Evolutionary conservation across 2,888 invertebrate species (phyloP).

Genomic region (Megalurothrips usitatus): DNA sequence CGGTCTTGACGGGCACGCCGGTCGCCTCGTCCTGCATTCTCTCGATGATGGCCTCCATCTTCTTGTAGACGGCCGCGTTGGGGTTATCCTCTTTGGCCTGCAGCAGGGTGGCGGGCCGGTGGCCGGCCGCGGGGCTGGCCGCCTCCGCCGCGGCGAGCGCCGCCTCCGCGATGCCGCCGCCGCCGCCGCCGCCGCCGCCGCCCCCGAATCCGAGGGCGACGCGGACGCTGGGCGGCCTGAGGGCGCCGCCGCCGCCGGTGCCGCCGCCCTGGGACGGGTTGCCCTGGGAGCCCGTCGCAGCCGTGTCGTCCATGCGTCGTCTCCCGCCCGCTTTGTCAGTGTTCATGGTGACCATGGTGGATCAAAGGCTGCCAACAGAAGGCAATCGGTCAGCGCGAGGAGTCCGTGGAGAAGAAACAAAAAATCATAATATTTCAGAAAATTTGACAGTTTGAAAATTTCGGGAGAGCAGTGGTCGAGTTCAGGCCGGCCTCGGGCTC

Average conservation of each 20-base stretch:
- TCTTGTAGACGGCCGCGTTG: slow-evolving; percentile 83
- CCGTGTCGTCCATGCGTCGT: slow-evolving; percentile 50
- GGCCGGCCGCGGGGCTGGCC: slow-evolving; percentile 40
- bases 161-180: slow-evolving; percentile 37
- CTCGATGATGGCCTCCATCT: slow-evolving; percentile 94
- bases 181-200: slow-evolving; percentile 37
- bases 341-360: slow-evolving; percentile 62
- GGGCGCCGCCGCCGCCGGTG: slow-evolving; percentile 35
- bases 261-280: slow-evolving; percentile 32
- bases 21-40: slow-evolving; percentile 91
- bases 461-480: too few relatives aligned
- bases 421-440: too few relatives aligned
- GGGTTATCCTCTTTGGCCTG: slow-evolving; percentile 69
- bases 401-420: too few relatives aligned
- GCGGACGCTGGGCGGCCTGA: slow-evolving; percentile 32
- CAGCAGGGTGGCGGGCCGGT: slow-evolving; percentile 40
- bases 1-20: slow-evolving; percentile 94
- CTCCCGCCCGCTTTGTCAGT: slow-evolving; percentile 59
- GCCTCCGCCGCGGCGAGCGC: slow-evolving; percentile 41
- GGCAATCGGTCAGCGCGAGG: too few relatives aligned
- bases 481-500: background rate
- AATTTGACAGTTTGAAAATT: too few relatives aligned
- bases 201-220: slow-evolving; percentile 43
- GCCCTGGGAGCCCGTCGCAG: slow-evolving; percentile 38
- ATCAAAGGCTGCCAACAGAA: background rate